Evolutionary conservation across 2,797 vertebrate species (phyloP).

Genomic region (Macroramphosus scolopax): DNA sequence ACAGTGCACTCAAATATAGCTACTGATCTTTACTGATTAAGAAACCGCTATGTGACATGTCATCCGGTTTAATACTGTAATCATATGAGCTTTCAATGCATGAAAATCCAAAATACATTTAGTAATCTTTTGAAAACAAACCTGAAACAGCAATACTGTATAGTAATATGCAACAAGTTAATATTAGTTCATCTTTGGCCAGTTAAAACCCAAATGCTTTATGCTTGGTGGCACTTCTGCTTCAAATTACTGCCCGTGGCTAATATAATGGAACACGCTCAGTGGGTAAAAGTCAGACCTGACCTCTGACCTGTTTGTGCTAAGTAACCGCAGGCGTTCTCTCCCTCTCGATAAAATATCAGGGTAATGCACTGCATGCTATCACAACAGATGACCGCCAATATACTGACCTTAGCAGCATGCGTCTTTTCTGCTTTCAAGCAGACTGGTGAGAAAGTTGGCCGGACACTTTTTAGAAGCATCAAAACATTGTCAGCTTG

Average conservation of each 20-base stretch:
- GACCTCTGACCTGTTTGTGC: conserved; percentile 87
- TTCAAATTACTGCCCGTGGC: conserved; percentile 87
- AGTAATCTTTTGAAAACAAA: no score
- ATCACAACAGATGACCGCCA: conserved; percentile 40
- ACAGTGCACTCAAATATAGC: conserved; percentile 62
- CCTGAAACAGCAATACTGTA: no score
- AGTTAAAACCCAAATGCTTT: conserved; percentile 79
- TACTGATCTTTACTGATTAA: conserved; percentile 58
- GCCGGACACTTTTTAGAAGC: conserved; percentile 14
- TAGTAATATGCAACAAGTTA: no score
- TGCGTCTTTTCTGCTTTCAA: conserved; percentile 22
- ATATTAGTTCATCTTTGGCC: conserved; percentile 75
- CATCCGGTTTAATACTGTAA: conserved; percentile 29
- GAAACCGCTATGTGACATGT: conserved; percentile 35
- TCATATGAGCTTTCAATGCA: background rate
- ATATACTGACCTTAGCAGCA: conserved; percentile 30
- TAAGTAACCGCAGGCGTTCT: conserved; percentile 87
- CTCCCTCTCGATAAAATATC: conserved; percentile 85
- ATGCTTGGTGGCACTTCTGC: conserved; percentile 78
- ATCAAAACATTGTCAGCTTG: conserved; percentile 11
- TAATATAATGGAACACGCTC: conserved; percentile 78
- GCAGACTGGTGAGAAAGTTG: conserved; percentile 16
- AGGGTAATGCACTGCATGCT: conserved; percentile 64
- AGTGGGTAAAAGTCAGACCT: conserved; percentile 80
- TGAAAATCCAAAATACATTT: background rate